Base-by-base conservation (phyloP, 2,888 invertebrate species). In the Scotopteryx bipunctaria region DNA sequence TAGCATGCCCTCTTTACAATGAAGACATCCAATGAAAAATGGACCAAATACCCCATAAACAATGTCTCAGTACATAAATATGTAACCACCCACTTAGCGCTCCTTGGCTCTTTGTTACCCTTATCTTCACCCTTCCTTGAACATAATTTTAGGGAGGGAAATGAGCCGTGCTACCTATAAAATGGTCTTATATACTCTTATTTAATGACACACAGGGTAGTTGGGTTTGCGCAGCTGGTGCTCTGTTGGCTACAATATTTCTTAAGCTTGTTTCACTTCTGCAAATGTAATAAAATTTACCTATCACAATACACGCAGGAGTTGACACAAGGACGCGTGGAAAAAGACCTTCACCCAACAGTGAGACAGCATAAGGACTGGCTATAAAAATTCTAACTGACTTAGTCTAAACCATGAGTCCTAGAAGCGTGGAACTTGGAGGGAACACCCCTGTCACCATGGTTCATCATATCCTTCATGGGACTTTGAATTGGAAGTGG, bases 91-190 rank as follows among this genome's bases (percentile, higher is more conserved):
- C 55, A 59, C 63, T 59, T 63, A 60, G 58, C 46, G 45, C 48
- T 53, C 55, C 62, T 59, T 49, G 54, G 48, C 57, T 55, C 58
- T 63, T 59, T 63, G 63, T 60, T 55, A 64, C 47, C 60, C 58
- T 42, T 55, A 55, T 61, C 60, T 59, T 29, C 35, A 57, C 57
- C 61, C 52, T 56, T 43, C 57, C 64, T 66, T 64, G 52, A 52
- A 51, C 55, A 64, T 69, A 61, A 66, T 67, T 72, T 67, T 55
- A 57, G 57, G 60, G 47, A 44, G 51, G 59, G 52, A 64, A 72
- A 70, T 70, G 64, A 67, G 63, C 58, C 45, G 37, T 59, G 56
- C 45, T 50, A 46, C 52, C 61, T 57, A 57, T 64, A 50, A 65
- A 63, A 57, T 59, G 57, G 45, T 36, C 40, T 35, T 44, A 53